Evolutionary conservation across 1,140 invertebrate genomes (phyloP).

Genomic region (Drosophila repleta): DNA sequence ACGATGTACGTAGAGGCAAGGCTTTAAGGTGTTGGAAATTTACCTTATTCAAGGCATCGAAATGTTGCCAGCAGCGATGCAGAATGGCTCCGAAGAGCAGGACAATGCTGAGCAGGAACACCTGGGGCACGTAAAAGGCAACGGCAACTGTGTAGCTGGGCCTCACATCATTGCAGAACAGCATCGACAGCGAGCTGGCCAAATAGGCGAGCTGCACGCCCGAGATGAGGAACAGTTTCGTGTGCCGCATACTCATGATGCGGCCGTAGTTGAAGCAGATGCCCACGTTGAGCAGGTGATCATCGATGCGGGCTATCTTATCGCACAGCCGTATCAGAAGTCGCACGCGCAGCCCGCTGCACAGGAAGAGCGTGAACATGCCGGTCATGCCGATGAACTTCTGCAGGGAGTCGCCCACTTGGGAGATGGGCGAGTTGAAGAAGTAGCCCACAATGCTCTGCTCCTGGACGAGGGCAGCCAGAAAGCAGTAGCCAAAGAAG

Average conservation of each 20-base stretch:
- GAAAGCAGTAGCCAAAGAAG: slow-evolving; percentile 77
- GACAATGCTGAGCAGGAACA: slow-evolving; percentile 73
- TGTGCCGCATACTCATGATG: slow-evolving; percentile 63
- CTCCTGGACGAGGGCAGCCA: slow-evolving; percentile 64
- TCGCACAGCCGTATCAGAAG: slow-evolving; percentile 60
- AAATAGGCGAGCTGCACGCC: slow-evolving; percentile 62
- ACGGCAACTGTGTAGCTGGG: slow-evolving; percentile 71
- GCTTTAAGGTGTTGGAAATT: slow-evolving; percentile 18
- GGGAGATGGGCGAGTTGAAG: slow-evolving; percentile 76
- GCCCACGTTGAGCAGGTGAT: slow-evolving; percentile 58
- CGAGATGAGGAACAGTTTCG: slow-evolving; percentile 56
- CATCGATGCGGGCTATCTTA: slow-evolving; percentile 61
- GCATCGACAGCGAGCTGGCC: slow-evolving; percentile 61
- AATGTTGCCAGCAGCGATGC: slow-evolving; percentile 75
- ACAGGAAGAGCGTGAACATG: slow-evolving; percentile 69
- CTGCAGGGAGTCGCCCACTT: slow-evolving; percentile 74
- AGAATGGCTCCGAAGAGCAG: slow-evolving; percentile 66
- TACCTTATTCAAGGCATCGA: slow-evolving; percentile 68
- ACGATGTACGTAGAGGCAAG: too few relatives aligned
- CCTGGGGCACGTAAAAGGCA: slow-evolving; percentile 75
- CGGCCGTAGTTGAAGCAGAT: slow-evolving; percentile 65
- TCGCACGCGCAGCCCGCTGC: slow-evolving; percentile 54
- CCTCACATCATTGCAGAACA: slow-evolving; percentile 66
- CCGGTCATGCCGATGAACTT: slow-evolving; percentile 75
- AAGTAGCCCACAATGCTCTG: slow-evolving; percentile 80